Base-by-base conservation (phyloP, 2,113 vertebrate genomes). In the Epinephelus lanceolatus region DNA sequence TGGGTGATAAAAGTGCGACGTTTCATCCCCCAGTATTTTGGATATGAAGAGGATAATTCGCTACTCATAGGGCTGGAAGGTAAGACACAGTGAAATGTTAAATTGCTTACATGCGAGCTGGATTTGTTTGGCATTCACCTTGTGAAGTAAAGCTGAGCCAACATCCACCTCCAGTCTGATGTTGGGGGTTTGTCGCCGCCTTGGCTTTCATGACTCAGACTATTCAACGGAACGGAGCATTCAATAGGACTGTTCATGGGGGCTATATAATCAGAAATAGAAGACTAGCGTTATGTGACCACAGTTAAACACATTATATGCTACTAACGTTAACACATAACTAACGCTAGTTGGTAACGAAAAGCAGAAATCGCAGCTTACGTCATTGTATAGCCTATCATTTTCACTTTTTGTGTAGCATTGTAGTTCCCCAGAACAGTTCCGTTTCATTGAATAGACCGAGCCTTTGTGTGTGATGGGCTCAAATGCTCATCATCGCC, bases 11-110 rank as follows among this genome's bases (percentile, higher is more conserved):
- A 92, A 95, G 91, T 92, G 90, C 90, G 91, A 91, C 92, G 91
- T 93, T 94, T 93, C 88, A 94, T 86, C 89, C 83, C 88, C 86
- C 89, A 81, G 84, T 90, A 83, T 93, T 94, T 88, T 92, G 94
- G 95, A 94, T 93, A 96, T 96, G 96, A 96, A 94, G 95, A 95
- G 94, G 93, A 95, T 93, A 94, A 94, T 80, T 93, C 93, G 84
- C 90, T 89, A 92, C 87, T 93, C 92, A 88, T 96, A 96, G 95
- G 93, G 91, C 91, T 91, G 89, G 93, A 96, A 95, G 95, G 96
- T 95, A 94, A 92, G 91, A 30, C 33, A 2, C 19, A 27, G 9
- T 51, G 1, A 27, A 5, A 45, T 88, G 59, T 63, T 80, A 1
- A 7, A 55, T 15, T 70, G 11, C 49, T 40, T 9, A 6, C 14